phyloP scores from a whole-genome alignment of 2,888 invertebrate genomes.

The Hoplodrina ambigua region DNA sequence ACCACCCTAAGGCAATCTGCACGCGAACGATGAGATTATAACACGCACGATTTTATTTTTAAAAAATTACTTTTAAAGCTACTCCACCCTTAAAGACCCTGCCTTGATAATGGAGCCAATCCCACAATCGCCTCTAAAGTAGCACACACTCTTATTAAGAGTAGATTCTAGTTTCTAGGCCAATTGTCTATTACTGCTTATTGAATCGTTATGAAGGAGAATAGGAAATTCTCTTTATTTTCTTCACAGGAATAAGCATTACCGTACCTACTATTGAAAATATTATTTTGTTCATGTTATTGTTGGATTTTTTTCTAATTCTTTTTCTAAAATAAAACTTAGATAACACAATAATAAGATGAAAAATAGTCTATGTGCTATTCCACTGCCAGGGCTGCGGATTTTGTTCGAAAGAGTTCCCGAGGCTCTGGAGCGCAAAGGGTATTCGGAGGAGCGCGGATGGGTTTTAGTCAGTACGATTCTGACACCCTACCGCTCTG shows the following conservation, averaged over 20 bases:
- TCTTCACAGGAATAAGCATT: background rate
- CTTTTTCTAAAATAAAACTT: too few species aligned
- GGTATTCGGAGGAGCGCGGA: too few species aligned
- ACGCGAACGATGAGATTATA: slow-evolving; percentile 19
- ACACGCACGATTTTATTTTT: slow-evolving; percentile 39
- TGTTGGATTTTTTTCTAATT: too few species aligned
- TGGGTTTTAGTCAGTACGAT: too few species aligned
- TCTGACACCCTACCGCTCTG: too few species aligned
- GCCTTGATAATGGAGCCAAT: background rate
- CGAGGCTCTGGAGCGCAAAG: too few species aligned
- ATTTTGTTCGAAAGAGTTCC: too few species aligned
- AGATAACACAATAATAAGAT: too few species aligned
- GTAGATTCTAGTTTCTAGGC: slow-evolving; percentile 17
- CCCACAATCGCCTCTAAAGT: background rate
- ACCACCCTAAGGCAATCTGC: slow-evolving; percentile 13
- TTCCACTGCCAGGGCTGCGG: too few species aligned
- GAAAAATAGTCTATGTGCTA: too few species aligned
- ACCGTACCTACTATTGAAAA: too few species aligned
- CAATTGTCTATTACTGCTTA: slow-evolving; percentile 19
- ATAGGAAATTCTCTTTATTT: background rate
- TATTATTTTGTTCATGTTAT: too few species aligned
- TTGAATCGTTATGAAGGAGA: background rate
- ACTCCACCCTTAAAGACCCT: background rate
- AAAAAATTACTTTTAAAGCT: slow-evolving; percentile 19
- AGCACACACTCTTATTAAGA: background rate